Evolutionary conservation across 35 echinoderm and acorn worm genomes (phyloP).

Genomic region (Holothuria glaberrima): DNA sequence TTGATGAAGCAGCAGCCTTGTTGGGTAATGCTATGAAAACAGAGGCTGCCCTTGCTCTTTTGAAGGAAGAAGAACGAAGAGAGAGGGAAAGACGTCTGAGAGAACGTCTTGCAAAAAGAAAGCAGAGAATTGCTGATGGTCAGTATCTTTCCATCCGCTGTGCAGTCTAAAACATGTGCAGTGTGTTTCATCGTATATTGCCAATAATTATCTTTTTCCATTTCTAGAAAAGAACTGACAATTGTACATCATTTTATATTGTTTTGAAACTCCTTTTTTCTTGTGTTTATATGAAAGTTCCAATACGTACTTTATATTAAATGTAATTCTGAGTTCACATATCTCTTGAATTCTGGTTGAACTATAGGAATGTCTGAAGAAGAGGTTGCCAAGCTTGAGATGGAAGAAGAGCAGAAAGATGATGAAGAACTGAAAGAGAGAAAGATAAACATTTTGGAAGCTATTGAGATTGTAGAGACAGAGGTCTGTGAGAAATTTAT

Average conservation of each 20-base stretch:
- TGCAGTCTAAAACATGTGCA: too few species aligned
- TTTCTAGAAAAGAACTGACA: too few species aligned
- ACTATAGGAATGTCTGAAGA: constrained; percentile 80
- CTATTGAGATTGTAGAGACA: constrained; percentile 62
- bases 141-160: too few species aligned
- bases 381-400: constrained; percentile 77
- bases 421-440: constrained; percentile 84
- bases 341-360: neutral
- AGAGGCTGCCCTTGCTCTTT: constrained; percentile 69
- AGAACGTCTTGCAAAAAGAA: constrained; percentile 71
- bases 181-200: too few species aligned
- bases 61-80: constrained; percentile 64
- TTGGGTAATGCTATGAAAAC: constrained; percentile 59
- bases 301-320: too few species aligned
- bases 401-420: constrained; percentile 80
- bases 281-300: too few species aligned
- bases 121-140: constrained; percentile 61
- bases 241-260: too few species aligned
- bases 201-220: too few species aligned
- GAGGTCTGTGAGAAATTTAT: neutral
- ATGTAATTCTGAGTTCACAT: too few species aligned
- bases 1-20: constrained; percentile 56
- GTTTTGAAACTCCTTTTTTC: too few species aligned
- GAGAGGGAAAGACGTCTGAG: constrained; percentile 77
- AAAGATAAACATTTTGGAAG: constrained; percentile 76